A percentile compares a stretch with the other conserved stretches of the same genome.
These are phyloP conservation scores for Dromas ardeola DNA, from an alignment of 2,113 vertebrate genomes.

Conservation along the genomic window DNA sequence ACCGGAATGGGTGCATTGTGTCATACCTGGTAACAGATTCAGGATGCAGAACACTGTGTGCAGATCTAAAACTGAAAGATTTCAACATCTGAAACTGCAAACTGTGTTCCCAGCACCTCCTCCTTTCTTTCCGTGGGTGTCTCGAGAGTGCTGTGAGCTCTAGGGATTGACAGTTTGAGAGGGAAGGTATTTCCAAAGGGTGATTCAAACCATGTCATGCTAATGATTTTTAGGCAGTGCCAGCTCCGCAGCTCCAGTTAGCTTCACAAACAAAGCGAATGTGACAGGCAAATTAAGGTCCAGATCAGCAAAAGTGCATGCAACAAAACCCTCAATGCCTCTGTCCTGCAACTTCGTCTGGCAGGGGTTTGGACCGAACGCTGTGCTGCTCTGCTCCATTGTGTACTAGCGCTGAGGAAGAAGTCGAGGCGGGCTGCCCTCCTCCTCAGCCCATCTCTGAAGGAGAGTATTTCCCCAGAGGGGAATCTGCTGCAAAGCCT, in stretches of 20 bases:
- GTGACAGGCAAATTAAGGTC: conserved; percentile 16
- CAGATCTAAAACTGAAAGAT: not conserved
- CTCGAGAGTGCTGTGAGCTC: not conserved
- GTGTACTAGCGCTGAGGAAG: not conserved
- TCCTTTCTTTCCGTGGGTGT: conserved; percentile 29
- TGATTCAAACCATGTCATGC: conserved; percentile 11
- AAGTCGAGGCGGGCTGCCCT: not conserved
- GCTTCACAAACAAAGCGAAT: not conserved
- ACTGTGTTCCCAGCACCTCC: not conserved
- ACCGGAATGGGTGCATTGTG: not conserved
- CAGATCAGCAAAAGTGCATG: not conserved
- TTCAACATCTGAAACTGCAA: conserved; percentile 4
- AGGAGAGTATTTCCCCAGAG: not conserved
- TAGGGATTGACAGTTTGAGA: not conserved
- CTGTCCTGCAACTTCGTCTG: not conserved
- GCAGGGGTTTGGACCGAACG: rapidly evolving
- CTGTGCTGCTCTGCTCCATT: not conserved
- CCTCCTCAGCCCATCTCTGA: not conserved
- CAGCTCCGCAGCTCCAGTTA: conserved; percentile 28
- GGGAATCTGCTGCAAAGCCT: not conserved
- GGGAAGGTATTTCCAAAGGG: conserved; percentile 18
- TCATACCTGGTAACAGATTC: not conserved
- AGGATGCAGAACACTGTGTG: not conserved
- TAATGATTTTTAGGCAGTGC: not conserved
- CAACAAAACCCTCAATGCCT: not conserved